These are phyloP conservation scores for Microtus pennsylvanicus DNA, from an alignment of 2,113 vertebrate species.

Conservation along the genomic window DNA sequence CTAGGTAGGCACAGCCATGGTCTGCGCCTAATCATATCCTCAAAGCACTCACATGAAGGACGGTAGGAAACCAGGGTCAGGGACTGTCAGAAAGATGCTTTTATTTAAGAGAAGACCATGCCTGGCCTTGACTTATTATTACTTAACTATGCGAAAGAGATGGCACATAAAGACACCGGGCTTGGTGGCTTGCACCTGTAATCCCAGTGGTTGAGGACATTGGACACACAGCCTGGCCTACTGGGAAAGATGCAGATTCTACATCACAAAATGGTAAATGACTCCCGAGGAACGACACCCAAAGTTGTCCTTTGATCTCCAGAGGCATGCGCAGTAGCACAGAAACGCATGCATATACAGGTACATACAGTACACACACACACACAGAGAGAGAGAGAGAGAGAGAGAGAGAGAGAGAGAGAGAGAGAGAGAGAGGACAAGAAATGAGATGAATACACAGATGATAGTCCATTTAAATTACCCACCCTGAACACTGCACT, in stretches of 20 bases:
- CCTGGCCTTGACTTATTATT: neutral
- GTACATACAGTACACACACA: too few relatives aligned
- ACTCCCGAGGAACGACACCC: neutral
- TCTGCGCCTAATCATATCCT: neutral
- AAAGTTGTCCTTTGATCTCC: neutral
- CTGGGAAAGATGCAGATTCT: neutral
- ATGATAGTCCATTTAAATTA: neutral
- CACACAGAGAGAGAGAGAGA: neutral
- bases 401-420: neutral
- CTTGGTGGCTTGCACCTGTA: neutral
- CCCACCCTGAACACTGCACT: neutral
- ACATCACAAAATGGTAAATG: neutral
- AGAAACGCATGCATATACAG: neutral
- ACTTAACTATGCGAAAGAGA: neutral
- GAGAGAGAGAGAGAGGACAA: neutral
- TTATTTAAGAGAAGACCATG: neutral
- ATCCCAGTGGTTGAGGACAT: neutral
- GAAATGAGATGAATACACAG: neutral
- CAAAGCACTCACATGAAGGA: neutral
- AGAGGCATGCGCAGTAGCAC: neutral
- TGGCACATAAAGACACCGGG: neutral
- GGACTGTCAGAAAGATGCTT: constrained; percentile 9
- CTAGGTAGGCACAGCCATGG: neutral
- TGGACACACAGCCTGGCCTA: neutral
- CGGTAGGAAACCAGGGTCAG: neutral